Evolutionary conservation across 2,888 invertebrate species (phyloP).

Genomic region (Thecocarcelia acutangulata): DNA sequence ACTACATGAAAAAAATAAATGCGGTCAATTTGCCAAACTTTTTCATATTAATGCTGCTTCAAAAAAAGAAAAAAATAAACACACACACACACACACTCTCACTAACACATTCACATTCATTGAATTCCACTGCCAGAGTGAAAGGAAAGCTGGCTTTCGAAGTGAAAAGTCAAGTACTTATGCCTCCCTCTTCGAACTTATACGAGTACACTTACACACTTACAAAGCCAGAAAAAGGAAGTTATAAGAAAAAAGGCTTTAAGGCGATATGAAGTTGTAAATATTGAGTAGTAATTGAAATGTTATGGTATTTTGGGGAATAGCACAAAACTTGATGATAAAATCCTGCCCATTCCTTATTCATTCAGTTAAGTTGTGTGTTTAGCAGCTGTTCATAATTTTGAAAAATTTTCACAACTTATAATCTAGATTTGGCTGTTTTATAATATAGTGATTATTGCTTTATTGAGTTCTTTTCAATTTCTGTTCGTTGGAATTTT

Average conservation of each 20-base stretch:
- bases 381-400: slow-evolving; percentile 50
- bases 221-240: not conserved
- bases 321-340: slow-evolving; percentile 15
- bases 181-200: not conserved
- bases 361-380: slow-evolving; percentile 29
- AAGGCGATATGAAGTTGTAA: not conserved
- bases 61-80: slow-evolving; percentile 22
- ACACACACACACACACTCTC: not conserved
- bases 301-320: slow-evolving; percentile 61
- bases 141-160: slow-evolving; percentile 2
- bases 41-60: not conserved
- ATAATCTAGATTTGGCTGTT: slow-evolving; percentile 32
- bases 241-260: slow-evolving; percentile 18
- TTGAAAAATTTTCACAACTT: slow-evolving; percentile 1
- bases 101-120: too few species aligned
- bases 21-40: slow-evolving; percentile 68
- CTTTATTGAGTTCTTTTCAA: slow-evolving; percentile 49
- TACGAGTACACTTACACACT: not conserved
- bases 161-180: slow-evolving; percentile 49
- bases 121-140: too few species aligned
- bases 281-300: slow-evolving; percentile 65
- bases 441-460: slow-evolving; percentile 37
- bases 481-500: not conserved
- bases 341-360: slow-evolving; percentile 19
- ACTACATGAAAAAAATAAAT: slow-evolving; percentile 36